Evolutionary conservation across 2,888 invertebrate genomes (phyloP), one percentile per base, ranked within the genome.

Genomic region (Leptopilina syphax): DNA sequence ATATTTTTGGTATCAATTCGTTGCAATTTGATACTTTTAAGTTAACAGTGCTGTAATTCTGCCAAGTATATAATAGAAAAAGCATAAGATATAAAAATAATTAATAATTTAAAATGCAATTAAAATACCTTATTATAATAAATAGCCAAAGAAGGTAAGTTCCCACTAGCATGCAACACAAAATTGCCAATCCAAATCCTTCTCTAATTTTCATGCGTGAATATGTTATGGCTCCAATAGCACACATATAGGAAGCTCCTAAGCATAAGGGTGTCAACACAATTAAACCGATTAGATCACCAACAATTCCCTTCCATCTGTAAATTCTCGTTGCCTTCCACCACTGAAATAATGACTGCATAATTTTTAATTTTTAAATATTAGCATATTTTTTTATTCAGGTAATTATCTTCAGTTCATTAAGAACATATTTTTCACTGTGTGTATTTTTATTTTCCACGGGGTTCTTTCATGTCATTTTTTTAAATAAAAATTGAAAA

Each of bases 261-360:
- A 92, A 82, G 66, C 93, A 93, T 60, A 93, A 87, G 1, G 94
- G 93, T 7, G 93, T 93, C 68, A 94, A 89, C 9, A 93, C 81
- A 4, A 92, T 63, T 63, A 93, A 91, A 84, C 93, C 93, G 9
- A 92, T 83, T 0, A 92, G 73, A 85, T 94, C 94, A 41, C 93
- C 93, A 60, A 92, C 86, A 50, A 94, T 87, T 78, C 93, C 92
- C 65, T 92, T 90, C n/a, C 92, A 91, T 68, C 93, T 92, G 78
- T 89, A 87, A 12, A 91, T 90, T 65, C 86, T 88, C 27, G 91
- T 90, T 78, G 91, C 90, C 44, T 85, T 87, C 84, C 93, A 87
- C 92, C 93, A 93, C 91, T 93, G 88, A 7, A 80, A 83, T 77
- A 89, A 81, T 12, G 88, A 88, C 88, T 89, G 80, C 3, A 76